These are phyloP conservation scores for Neosalanx taihuensis DNA, from an alignment of 2,797 vertebrate genomes.

Conservation along the genomic window DNA sequence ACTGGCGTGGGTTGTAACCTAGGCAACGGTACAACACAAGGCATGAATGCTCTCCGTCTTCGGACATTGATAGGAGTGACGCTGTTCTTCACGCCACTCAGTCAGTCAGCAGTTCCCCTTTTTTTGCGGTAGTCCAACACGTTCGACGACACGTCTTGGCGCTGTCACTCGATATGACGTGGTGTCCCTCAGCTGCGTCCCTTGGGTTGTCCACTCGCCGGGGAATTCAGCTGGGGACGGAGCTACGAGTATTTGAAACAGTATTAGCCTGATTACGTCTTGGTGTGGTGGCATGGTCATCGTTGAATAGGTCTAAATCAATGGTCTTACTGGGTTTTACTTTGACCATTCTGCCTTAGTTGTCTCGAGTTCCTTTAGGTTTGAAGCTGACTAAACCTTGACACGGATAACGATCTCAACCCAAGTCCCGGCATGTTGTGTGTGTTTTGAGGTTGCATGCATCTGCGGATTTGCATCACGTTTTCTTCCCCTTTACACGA, in stretches of 20 bases:
- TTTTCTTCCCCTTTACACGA: constrained; percentile 5
- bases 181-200: too few relatives aligned
- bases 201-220: too few relatives aligned
- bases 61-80: too few relatives aligned
- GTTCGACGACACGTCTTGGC: neutral
- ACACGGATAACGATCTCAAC: neutral
- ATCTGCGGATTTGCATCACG: constrained; percentile 17
- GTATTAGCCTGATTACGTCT: neutral
- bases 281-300: too few relatives aligned
- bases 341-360: neutral
- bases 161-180: too few relatives aligned
- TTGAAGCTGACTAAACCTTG: neutral
- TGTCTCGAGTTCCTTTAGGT: neutral
- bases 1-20: constrained; percentile 13
- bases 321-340: neutral
- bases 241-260: neutral
- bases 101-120: too few relatives aligned
- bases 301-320: neutral
- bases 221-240: too few relatives aligned
- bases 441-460: constrained; percentile 2
- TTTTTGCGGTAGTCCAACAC: neutral
- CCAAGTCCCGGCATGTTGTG: neutral
- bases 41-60: neutral
- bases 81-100: neutral
- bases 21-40: constrained; percentile 7